Evolutionary conservation across 1,140 invertebrate species (phyloP).

Genomic region (Drosophila pectinifera): DNA sequence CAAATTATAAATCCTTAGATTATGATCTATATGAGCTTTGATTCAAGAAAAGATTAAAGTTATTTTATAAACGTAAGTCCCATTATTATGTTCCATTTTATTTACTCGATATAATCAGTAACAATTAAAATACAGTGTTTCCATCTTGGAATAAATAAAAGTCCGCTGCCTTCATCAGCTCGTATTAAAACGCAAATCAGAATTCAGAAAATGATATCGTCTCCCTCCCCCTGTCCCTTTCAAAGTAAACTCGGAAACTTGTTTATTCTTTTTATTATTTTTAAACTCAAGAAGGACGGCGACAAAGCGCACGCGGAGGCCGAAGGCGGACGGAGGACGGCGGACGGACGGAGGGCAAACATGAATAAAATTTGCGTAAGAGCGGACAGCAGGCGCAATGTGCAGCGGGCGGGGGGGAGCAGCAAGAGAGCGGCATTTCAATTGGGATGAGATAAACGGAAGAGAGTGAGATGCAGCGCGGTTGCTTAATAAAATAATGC

Average conservation of each 20-base stretch:
- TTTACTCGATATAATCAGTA: too few relatives aligned
- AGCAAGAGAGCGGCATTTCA: slow-evolving; percentile 34
- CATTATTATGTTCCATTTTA: too few relatives aligned
- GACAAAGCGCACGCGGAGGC: slow-evolving; percentile 28
- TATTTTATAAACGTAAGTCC: too few relatives aligned
- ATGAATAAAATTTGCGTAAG: slow-evolving; percentile 83
- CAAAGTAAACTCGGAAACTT: slow-evolving; percentile 22
- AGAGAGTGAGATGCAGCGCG: slow-evolving; percentile 18
- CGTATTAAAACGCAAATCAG: slow-evolving; percentile 25
- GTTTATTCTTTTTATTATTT: slow-evolving; percentile 16
- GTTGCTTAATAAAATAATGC: slow-evolving; percentile 82
- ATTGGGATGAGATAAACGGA: slow-evolving; percentile 35
- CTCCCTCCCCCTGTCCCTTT: background rate
- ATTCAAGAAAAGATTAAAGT: too few relatives aligned
- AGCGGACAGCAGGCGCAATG: slow-evolving; percentile 72
- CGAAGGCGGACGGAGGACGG: too few relatives aligned
- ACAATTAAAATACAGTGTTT: too few relatives aligned
- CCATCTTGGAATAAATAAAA: too few relatives aligned
- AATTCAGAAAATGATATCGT: slow-evolving; percentile 17
- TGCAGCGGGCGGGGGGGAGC: slow-evolving; percentile 22
- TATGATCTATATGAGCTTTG: too few relatives aligned
- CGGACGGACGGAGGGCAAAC: slow-evolving; percentile 42
- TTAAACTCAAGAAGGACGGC: slow-evolving; percentile 16
- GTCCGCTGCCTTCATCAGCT: background rate
- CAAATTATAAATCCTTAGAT: too few relatives aligned